These are phyloP conservation scores for Agrypnia vestita DNA, from an alignment of 1,140 invertebrate genomes.

Conservation along the genomic window DNA sequence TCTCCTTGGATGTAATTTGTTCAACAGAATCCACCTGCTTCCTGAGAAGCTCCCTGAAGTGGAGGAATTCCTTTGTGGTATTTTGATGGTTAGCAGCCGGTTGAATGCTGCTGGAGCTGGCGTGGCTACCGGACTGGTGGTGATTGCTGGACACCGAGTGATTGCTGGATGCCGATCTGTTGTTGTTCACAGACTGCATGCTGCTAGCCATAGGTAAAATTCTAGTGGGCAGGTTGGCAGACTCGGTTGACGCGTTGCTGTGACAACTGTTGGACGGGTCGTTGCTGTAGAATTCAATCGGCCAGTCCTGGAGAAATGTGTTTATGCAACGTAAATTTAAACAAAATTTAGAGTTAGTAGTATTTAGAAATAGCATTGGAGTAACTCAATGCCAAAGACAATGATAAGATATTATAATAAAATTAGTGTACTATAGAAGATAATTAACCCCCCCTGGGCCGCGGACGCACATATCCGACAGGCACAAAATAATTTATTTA, in stretches of 20 bases:
- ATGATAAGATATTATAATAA: too few relatives aligned
- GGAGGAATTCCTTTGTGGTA: constrained; percentile 58
- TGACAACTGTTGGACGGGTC: constrained; percentile 57
- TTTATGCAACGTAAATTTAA: too few relatives aligned
- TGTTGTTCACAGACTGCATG: neutral
- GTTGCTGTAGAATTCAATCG: constrained; percentile 48
- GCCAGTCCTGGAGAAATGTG: constrained; percentile 51
- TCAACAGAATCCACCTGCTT: constrained; percentile 62
- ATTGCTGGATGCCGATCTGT: neutral
- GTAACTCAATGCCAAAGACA: too few relatives aligned
- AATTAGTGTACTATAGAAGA: too few relatives aligned
- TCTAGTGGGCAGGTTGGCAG: neutral
- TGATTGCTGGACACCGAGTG: constrained; percentile 20
- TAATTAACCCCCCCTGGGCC: too few relatives aligned
- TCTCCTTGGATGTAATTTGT: constrained; percentile 8
- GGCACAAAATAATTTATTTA: too few relatives aligned
- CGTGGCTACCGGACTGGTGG: neutral
- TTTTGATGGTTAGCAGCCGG: neutral
- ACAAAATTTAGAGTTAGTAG: too few relatives aligned
- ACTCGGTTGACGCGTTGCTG: constrained; percentile 36
- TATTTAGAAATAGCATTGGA: too few relatives aligned
- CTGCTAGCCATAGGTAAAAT: neutral
- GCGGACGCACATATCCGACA: too few relatives aligned
- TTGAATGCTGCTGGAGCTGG: neutral
- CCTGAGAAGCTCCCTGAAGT: constrained; percentile 67